A percentile compares a stretch with the other conserved stretches of the same genome.
Conservation (phyloP, 2,888 invertebrate species). For the Eueremaeus valkanovi region DNA sequence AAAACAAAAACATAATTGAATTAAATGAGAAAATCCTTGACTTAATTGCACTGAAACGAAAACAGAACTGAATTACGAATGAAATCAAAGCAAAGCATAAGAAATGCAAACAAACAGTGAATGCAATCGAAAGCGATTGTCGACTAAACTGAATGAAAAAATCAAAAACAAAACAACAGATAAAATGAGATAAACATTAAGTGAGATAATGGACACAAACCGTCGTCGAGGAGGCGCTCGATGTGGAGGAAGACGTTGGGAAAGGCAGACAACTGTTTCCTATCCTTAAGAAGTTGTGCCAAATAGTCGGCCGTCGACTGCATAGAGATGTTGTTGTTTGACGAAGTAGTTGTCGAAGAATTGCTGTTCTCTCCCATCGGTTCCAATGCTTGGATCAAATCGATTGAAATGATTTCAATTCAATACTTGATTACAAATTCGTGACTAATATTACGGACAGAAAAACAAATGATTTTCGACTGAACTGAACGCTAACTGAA, state of each 20-base stretch:
- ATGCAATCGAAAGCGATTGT: neutral
- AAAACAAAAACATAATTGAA: neutral
- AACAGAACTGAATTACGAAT: neutral
- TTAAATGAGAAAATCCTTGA: conserved; percentile 2
- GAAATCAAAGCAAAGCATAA: neutral
- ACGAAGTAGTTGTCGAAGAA: conserved; percentile 24
- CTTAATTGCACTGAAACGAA: neutral
- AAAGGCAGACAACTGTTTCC: conserved; percentile 98
- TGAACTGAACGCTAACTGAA: no score
- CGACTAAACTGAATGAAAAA: no score
- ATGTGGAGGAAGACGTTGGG: conserved; percentile 99
- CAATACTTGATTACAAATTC: no score
- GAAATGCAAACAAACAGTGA: neutral
- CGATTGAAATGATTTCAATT: no score
- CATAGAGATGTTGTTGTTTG: conserved; percentile 25
- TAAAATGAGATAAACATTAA: neutral
- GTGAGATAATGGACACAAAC: conserved; percentile 60
- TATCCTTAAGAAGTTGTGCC: conserved; percentile 99
- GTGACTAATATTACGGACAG: no score
- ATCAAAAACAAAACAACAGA: no score
- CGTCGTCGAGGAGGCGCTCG: conserved; percentile 98
- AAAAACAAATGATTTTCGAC: no score
- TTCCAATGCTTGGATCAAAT: no score
- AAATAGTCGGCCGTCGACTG: conserved; percentile 81
- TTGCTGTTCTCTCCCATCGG: conserved; percentile 26